Base-by-base conservation (phyloP, 1,140 invertebrate species). In the Drosophila repletoides region DNA sequence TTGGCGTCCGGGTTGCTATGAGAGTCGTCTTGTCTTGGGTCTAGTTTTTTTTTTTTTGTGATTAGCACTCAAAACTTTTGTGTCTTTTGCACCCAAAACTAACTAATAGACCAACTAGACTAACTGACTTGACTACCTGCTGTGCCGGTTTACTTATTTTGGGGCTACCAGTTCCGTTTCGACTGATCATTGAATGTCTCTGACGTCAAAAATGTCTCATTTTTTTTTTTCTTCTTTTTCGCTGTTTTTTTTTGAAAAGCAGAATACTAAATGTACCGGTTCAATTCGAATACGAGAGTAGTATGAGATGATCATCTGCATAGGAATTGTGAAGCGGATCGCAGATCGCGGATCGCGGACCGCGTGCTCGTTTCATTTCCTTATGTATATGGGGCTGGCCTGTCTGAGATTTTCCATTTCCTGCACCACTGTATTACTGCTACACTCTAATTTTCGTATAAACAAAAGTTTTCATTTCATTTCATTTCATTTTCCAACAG, bases 121-220 rank as follows among this genome's bases (percentile, higher is more conserved):
- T 48, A 38, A 36, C 26, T 33, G 29, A 33, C 38, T 34, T 53
- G 46, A 40, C 74, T 83, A 83, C 79, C 79, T 79, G 79, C 71
- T 83, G 79, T 79, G 79, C 79, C 77, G 80, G 79, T 84, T 84
- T 84, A 84, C 80, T 84, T 81, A 60, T 53, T 59, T 70, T 53
- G 70, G 73, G 56, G 70, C 58, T 72, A 76, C 61, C 60, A 84
- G 79, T 84, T 84, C 79, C 80, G 79, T 77, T 83, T 71, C 40
- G 61, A 55, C 17, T 26, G n/a, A 38, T 38, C 48, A 46, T 46
- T 36, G 36, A 10, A n/a, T 49, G 40, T 33, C 31, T 28, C 22
- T 80, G 77, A 81, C 77, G 73, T 83, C 77, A 76, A 76, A 81
- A 67, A 26, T 29, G 33, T 55, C 24, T 38, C 28, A n/a, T n/a